Evolutionary conservation across 2,888 invertebrate genomes (phyloP).

Genomic region (Leucophora obtusa): DNA sequence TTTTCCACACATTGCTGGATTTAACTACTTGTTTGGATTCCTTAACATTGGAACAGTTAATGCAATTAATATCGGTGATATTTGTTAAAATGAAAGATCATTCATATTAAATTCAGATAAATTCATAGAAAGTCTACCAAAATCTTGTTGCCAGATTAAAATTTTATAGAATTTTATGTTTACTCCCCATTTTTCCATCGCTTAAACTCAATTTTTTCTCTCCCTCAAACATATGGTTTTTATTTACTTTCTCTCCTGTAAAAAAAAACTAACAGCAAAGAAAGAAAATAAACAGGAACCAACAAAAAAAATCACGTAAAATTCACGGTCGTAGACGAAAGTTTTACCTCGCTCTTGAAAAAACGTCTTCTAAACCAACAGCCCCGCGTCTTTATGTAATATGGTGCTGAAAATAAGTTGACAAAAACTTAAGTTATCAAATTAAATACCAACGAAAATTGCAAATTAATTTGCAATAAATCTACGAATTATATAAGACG

Average conservation of each 20-base stretch:
- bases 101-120: slow-evolving; percentile 79
- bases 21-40: slow-evolving; percentile 84
- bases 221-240: background rate
- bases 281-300: background rate
- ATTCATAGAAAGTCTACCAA: slow-evolving; percentile 82
- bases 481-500: slow-evolving; percentile 6
- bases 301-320: slow-evolving; percentile 22
- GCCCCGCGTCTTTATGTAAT: slow-evolving; percentile 60
- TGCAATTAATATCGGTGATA: slow-evolving; percentile 83
- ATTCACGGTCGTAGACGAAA: slow-evolving; percentile 54
- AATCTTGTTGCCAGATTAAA: too few species aligned
- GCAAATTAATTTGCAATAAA: background rate
- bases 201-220: background rate
- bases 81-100: slow-evolving; percentile 80
- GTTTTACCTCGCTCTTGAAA: slow-evolving; percentile 59
- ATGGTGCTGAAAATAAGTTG: slow-evolving; percentile 55
- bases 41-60: slow-evolving; percentile 85
- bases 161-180: too few species aligned
- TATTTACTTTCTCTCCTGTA: slow-evolving; percentile 14
- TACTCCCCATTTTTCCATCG: background rate
- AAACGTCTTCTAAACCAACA: background rate
- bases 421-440: slow-evolving; percentile 10
- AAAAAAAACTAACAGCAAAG: background rate
- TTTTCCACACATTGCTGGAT: slow-evolving; percentile 81
- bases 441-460: background rate